phyloP scores from a whole-genome alignment of 2,888 invertebrate species.

The Chrysina gloriosa region DNA sequence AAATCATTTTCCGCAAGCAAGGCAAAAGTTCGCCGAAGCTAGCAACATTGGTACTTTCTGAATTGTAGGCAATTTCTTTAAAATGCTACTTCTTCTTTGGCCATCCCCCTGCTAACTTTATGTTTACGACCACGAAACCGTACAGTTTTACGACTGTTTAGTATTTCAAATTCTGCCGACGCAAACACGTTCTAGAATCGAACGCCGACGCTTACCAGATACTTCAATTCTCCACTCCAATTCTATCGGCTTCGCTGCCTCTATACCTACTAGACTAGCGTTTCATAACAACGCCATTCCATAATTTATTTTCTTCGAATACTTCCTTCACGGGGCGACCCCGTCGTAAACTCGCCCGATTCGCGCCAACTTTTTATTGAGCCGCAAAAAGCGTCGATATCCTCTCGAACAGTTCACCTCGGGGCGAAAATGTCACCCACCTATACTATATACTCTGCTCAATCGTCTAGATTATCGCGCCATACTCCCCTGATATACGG shows the following conservation, averaged over 20 bases:
- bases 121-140: background rate
- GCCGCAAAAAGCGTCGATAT: background rate
- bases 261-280: background rate
- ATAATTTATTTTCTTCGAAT: background rate
- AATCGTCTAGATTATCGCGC: background rate
- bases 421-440: background rate
- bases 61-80: too few relatives aligned
- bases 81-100: too few relatives aligned
- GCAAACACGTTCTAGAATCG: background rate
- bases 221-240: background rate
- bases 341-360: background rate
- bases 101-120: background rate
- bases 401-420: background rate
- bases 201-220: background rate
- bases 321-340: background rate
- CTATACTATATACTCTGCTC: background rate
- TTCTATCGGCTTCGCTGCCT: background rate
- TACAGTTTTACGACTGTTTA: background rate
- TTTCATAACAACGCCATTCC: background rate
- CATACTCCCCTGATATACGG: background rate
- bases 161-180: background rate
- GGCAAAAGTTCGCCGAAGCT: too few relatives aligned
- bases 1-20: too few relatives aligned
- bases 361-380: background rate
- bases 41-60: too few relatives aligned